These are phyloP conservation scores for Oscheius onirici DNA, from an alignment of 2,888 invertebrate genomes.

Conservation along the genomic window DNA sequence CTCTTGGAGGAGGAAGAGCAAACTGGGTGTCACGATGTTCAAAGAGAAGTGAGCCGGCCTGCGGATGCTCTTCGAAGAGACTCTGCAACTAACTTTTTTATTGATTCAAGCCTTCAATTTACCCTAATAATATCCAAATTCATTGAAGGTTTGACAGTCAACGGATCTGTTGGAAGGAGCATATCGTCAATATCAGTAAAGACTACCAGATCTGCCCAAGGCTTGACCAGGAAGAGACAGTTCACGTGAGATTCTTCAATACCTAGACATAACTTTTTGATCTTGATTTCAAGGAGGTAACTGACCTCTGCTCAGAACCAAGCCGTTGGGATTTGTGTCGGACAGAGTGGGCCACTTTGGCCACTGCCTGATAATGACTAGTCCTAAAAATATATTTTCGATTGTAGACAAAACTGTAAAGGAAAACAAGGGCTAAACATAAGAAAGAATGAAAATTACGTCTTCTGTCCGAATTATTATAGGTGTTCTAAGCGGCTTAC, in stretches of 20 bases:
- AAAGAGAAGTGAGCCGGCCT: slow-evolving; percentile 68
- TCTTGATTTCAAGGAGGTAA: background rate
- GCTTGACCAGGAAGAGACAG: slow-evolving; percentile 69
- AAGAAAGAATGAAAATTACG: too few relatives aligned
- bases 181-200: slow-evolving; percentile 71
- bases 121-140: slow-evolving; percentile 63
- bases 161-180: slow-evolving; percentile 65
- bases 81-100: slow-evolving; percentile 38
- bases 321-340: slow-evolving; percentile 69
- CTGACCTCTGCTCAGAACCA: slow-evolving; percentile 49
- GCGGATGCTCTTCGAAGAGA: slow-evolving; percentile 67
- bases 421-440: too few relatives aligned
- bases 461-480: too few relatives aligned
- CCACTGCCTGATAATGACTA: slow-evolving; percentile 67
- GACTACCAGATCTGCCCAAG: slow-evolving; percentile 66
- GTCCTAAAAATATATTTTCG: slow-evolving; percentile 50
- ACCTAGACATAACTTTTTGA: slow-evolving; percentile 35
- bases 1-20: slow-evolving; percentile 39
- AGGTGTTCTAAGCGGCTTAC: slow-evolving; percentile 37
- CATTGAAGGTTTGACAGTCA: slow-evolving; percentile 50
- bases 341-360: slow-evolving; percentile 70
- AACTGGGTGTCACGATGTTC: slow-evolving; percentile 70
- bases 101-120: background rate
- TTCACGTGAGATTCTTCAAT: slow-evolving; percentile 71
- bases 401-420: too few relatives aligned